Evolutionary conservation across 2,888 invertebrate genomes (phyloP).

Genomic region (Eumacrocentrus americanus): DNA sequence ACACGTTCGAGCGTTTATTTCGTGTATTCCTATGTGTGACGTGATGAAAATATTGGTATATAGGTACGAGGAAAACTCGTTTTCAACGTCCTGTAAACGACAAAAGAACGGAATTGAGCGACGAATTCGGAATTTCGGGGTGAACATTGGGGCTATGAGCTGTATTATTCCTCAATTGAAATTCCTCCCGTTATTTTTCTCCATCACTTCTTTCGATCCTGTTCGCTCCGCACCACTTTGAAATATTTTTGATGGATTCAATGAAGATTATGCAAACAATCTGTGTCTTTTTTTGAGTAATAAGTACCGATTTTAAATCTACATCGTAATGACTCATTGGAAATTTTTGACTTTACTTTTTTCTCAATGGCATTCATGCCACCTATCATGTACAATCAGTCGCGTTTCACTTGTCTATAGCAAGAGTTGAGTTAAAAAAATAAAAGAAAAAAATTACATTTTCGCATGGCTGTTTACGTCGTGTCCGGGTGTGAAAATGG

Average conservation of each 20-base stretch:
- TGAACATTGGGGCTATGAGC: neutral
- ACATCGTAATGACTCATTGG: neutral
- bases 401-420: neutral
- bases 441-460: no score
- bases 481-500: slow-evolving; percentile 10
- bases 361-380: neutral
- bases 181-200: slow-evolving; percentile 6
- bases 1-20: neutral
- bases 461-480: neutral
- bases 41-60: slow-evolving; percentile 16
- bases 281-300: slow-evolving; percentile 11
- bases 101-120: slow-evolving; percentile 26
- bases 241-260: neutral
- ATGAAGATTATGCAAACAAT: neutral
- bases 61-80: slow-evolving; percentile 11
- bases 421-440: no score
- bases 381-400: neutral
- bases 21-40: neutral
- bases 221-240: neutral
- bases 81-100: slow-evolving; percentile 17
- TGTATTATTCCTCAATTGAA: slow-evolving; percentile 24
- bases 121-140: slow-evolving; percentile 24
- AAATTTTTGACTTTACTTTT: neutral
- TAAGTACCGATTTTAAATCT: neutral
- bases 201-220: slow-evolving; percentile 10